Percentiles rank a stretch among this genome's conserved stretches.
phyloP scores from a whole-genome alignment of 2,113 vertebrate genomes.

The Podiceps cristatus region DNA sequence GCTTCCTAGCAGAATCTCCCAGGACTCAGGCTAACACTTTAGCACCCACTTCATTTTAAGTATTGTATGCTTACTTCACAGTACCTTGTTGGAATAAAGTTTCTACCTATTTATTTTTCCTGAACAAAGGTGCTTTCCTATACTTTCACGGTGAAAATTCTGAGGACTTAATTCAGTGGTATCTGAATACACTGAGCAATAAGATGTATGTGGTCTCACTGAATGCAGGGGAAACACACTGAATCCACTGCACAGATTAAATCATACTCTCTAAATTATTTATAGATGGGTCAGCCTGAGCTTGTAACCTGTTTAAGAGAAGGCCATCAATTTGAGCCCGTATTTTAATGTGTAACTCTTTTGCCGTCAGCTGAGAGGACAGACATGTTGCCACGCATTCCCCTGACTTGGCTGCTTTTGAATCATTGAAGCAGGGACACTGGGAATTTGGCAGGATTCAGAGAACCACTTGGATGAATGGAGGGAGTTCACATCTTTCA shows the following conservation, averaged over 20 bases:
- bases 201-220: background rate
- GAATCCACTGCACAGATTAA: background rate
- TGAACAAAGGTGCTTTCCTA: background rate
- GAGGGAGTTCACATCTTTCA: background rate
- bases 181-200: background rate
- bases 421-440: background rate
- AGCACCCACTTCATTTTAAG: background rate
- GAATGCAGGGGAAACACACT: background rate
- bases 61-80: background rate
- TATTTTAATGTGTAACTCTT: background rate
- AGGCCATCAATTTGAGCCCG: background rate
- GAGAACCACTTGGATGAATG: background rate
- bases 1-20: background rate
- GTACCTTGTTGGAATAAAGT: background rate
- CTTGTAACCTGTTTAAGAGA: background rate
- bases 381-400: fast-evolving
- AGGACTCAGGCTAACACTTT: background rate
- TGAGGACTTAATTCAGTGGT: background rate
- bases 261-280: background rate
- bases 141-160: background rate
- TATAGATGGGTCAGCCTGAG: background rate
- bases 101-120: background rate
- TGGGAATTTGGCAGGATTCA: background rate
- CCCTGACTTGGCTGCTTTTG: background rate
- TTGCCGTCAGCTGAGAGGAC: background rate